These are phyloP conservation scores for Lissocephala sabroskyi DNA, from an alignment of 2,888 invertebrate species.

Conservation along the genomic window DNA sequence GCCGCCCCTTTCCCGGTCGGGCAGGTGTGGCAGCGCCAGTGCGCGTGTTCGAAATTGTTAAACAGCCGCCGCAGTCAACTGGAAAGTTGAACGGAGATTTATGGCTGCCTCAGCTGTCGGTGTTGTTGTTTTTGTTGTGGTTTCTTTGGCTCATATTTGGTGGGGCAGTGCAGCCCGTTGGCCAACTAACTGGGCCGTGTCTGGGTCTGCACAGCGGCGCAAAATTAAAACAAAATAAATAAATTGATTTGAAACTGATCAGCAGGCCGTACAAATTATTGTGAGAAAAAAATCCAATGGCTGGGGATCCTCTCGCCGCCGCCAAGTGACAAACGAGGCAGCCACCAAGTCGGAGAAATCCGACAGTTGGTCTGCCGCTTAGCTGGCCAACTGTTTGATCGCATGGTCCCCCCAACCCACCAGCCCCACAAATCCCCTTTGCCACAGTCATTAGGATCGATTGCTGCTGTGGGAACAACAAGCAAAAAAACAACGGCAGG, in stretches of 20 bases:
- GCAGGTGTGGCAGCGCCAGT: conserved; percentile 39
- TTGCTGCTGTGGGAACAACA: no score
- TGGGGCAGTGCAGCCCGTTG: not conserved
- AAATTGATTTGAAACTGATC: not conserved
- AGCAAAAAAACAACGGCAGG: no score
- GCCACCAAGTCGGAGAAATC: no score
- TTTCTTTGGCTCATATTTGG: conserved; percentile 49
- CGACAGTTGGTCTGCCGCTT: no score
- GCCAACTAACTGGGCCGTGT: not conserved
- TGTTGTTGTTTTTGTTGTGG: no score
- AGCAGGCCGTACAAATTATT: conserved; percentile 59
- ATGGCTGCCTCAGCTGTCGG: conserved; percentile 35
- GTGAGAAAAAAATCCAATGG: conserved; percentile 66
- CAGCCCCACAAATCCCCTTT: no score
- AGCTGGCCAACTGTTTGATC: no score
- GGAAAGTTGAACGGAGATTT: conserved; percentile 55
- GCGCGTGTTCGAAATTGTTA: conserved; percentile 45
- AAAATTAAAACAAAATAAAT: no score
- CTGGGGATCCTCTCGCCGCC: no score
- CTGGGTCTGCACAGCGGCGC: conserved; percentile 5
- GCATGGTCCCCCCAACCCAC: no score
- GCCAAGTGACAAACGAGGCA: no score
- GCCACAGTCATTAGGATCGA: no score
- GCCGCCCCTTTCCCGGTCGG: not conserved
- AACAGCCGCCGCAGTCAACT: conserved; percentile 39